phyloP scores from a whole-genome alignment of 1,140 invertebrate species.

The Temnothorax curvispinosus region DNA sequence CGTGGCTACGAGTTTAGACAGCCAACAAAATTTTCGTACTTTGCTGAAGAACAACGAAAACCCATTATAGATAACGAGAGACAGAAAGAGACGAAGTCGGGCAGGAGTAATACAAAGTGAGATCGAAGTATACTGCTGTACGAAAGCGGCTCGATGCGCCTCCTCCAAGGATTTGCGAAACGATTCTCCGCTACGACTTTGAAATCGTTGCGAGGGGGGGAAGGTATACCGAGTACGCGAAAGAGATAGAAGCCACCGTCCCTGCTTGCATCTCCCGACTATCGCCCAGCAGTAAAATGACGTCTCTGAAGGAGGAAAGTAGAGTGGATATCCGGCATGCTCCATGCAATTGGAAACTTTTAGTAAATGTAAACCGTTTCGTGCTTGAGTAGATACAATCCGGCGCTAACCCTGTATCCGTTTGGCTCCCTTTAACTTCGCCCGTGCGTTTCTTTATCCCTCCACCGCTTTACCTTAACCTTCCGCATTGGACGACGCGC shows the following conservation, averaged over 20 bases:
- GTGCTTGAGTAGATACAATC: conserved; percentile 79
- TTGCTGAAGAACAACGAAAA: conserved; percentile 71
- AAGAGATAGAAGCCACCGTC: conserved; percentile 32
- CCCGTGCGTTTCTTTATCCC: conserved; percentile 57
- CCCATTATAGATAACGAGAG: conserved; percentile 76
- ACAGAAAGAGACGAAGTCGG: conserved; percentile 70
- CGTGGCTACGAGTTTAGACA: conserved; percentile 64
- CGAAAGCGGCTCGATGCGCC: conserved; percentile 69
- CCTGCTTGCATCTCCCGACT: conserved; percentile 61
- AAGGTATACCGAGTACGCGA: background rate
- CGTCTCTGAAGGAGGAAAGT: conserved; percentile 75
- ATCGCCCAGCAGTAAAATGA: conserved; percentile 79
- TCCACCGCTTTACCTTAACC: conserved; percentile 47
- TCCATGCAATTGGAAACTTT: conserved; percentile 80
- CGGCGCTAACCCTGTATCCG: conserved; percentile 75
- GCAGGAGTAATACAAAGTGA: conserved; percentile 49
- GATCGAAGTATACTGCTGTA: conserved; percentile 67
- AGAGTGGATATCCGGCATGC: conserved; percentile 78
- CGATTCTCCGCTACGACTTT: conserved; percentile 76
- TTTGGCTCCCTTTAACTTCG: conserved; percentile 64
- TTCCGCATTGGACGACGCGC: conserved; percentile 29
- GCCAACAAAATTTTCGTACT: conserved; percentile 71
- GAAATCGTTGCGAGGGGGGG: conserved; percentile 67
- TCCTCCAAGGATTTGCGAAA: conserved; percentile 74
- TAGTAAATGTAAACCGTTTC: conserved; percentile 83